phyloP scores from a whole-genome alignment of 2,888 invertebrate species.

The Acronicta alni region DNA sequence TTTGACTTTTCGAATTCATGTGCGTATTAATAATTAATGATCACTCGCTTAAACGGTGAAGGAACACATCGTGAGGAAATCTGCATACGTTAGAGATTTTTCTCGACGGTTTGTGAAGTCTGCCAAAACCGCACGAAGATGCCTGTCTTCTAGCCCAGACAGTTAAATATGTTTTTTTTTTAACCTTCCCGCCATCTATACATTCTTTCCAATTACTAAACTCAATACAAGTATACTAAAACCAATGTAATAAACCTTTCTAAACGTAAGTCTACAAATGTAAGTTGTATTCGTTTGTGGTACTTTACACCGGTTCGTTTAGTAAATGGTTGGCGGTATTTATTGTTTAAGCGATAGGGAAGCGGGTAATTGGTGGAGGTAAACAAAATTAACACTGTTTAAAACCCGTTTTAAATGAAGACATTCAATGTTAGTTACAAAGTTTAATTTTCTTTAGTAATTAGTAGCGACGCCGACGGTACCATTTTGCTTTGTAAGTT shows the following conservation, averaged over 20 bases:
- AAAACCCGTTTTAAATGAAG: constrained; percentile 61
- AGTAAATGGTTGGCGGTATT: constrained; percentile 45
- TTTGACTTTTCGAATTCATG: too few relatives aligned
- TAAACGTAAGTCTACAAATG: constrained; percentile 21
- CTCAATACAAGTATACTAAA: constrained; percentile 4
- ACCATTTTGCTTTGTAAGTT: constrained; percentile 17
- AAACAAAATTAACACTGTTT: constrained; percentile 63
- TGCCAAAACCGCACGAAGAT: too few relatives aligned
- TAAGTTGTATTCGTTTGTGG: constrained; percentile 36
- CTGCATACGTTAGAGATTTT: too few relatives aligned
- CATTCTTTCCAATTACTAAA: constrained; percentile 5
- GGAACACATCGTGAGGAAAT: too few relatives aligned
- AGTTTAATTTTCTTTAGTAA: constrained; percentile 34
- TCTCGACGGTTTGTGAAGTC: too few relatives aligned
- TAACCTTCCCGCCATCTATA: background rate
- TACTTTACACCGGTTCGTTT: constrained; percentile 28
- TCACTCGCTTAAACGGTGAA: too few relatives aligned
- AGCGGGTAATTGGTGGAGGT: constrained; percentile 57
- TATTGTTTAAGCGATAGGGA: constrained; percentile 56
- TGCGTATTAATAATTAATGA: too few relatives aligned
- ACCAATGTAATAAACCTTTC: constrained; percentile 20
- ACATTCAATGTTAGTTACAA: constrained; percentile 34
- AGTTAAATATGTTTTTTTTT: too few relatives aligned
- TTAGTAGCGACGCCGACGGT: constrained; percentile 5
- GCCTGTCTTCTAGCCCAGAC: too few relatives aligned